Evolutionary conservation across 1,140 invertebrate genomes (phyloP), one percentile per base, ranked within the genome.

Genomic region (Drosophila cardini): DNA sequence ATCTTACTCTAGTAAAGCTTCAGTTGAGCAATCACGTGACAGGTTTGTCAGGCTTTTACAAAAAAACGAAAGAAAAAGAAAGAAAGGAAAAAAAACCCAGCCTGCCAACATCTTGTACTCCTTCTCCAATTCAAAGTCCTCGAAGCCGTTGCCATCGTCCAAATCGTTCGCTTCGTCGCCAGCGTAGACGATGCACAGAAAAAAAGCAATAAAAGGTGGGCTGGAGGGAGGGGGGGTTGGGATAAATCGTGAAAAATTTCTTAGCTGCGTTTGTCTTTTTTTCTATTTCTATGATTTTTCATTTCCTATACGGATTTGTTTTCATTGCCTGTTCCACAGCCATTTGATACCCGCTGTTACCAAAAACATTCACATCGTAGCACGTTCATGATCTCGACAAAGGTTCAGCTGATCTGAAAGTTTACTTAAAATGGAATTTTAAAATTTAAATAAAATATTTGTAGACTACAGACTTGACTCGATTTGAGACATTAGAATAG

Each of bases 21-120:
- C 68, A 81, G 82, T 81, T 72, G 78, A 86, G 78, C 75, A 86
- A 86, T 86, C 82, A 85, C 74, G 82, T 85, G 82, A 86, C 82
- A 85, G 82, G 82, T 86, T 86, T 86, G 82, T 86, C 82, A 86
- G 82, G 76, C 82, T 72, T 63, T 70, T 60, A 70, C 80, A 56
- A 56, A 86, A 85, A 86, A 86, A 8, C 42, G n/a, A n/a, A n/a
- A n/a, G n/a, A n/a, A n/a, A n/a, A n/a, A n/a, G n/a, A n/a, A 40
- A 40, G 5, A 6, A 38, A 38, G 36, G 7, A 40, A 40, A 40
- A 40, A 40, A 45, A 80, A 76, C 82, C 81, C 52, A 86, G 81
- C 67, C 81, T 80, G 64, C 57, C 71, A 81, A 78, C 36, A 71
- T 65, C 63, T 68, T 56, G 42, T 75, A 10, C 46, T 21, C 16